Percentiles rank a stretch among this genome's conserved stretches.
Evolutionary conservation across 2,113 vertebrate species (phyloP).

Genomic region (Sceloporus undulatus): DNA sequence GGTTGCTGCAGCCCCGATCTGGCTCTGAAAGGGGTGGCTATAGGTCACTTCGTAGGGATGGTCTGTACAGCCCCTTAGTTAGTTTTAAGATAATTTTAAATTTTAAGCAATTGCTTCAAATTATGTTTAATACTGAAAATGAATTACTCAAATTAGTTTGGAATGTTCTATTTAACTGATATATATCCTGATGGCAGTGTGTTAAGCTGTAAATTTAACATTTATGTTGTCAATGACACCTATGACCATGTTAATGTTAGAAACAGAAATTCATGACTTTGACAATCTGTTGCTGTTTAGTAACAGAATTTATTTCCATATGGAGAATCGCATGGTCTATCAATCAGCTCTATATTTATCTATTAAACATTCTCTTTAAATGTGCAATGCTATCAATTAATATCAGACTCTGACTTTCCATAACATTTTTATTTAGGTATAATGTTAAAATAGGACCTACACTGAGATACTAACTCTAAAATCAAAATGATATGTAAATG

Average conservation of each 20-base stretch:
- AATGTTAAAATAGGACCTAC: neutral
- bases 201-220: slow-evolving; percentile 54
- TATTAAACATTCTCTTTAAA: neutral
- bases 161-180: slow-evolving; percentile 35
- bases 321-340: fast-evolving
- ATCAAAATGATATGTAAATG: neutral
- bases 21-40: no score
- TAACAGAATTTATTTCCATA: slow-evolving; percentile 51
- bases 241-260: slow-evolving; percentile 46
- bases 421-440: neutral
- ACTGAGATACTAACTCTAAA: neutral
- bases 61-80: neutral
- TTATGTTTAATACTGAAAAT: slow-evolving; percentile 39
- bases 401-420: neutral
- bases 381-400: neutral
- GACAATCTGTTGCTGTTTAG: slow-evolving; percentile 56
- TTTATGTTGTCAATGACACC: slow-evolving; percentile 58
- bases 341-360: slow-evolving; percentile 12
- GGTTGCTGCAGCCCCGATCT: no score
- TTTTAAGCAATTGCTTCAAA: slow-evolving; percentile 52
- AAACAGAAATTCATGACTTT: slow-evolving; percentile 46
- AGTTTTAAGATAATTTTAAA: slow-evolving; percentile 9
- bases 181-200: slow-evolving; percentile 31
- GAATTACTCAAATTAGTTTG: slow-evolving; percentile 45
- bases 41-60: no score